Evolutionary conservation across 1,140 invertebrate species (phyloP).

Genomic region (Orchesella cincta): DNA sequence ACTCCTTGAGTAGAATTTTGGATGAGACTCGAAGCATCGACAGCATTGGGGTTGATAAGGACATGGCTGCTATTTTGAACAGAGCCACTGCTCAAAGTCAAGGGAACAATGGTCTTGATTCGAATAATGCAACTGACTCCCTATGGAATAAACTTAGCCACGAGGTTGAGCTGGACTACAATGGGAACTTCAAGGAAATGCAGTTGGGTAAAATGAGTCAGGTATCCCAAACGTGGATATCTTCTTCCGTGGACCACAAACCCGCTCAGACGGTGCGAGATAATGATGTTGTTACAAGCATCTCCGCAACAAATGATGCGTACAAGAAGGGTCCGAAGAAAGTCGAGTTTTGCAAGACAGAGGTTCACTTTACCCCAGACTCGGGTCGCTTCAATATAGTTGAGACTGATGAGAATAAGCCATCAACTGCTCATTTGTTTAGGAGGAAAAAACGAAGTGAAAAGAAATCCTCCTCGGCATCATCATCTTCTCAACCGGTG

Average conservation of each 20-base stretch:
- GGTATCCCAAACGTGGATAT: conserved; percentile 50
- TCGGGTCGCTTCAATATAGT: conserved; percentile 80
- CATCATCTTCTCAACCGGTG: background rate
- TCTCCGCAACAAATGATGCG: conserved; percentile 43
- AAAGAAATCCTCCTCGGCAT: background rate
- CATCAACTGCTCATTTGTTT: conserved; percentile 72
- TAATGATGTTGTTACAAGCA: conserved; percentile 46
- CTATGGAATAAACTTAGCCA: background rate
- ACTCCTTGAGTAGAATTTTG: conserved; percentile 36
- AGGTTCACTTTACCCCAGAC: conserved; percentile 81
- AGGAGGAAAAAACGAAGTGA: conserved; percentile 57
- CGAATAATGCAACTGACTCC: background rate
- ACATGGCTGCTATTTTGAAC: too few relatives aligned
- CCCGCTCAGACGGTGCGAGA: conserved; percentile 43
- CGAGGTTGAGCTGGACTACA: conserved; percentile 1
- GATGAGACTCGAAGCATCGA: conserved; percentile 26
- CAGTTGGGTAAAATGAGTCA: conserved; percentile 8
- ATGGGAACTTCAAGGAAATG: conserved; percentile 1
- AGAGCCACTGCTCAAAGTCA: background rate
- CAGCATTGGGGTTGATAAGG: background rate
- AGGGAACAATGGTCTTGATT: too few relatives aligned
- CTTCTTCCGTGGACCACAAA: conserved; percentile 44
- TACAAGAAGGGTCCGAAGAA: conserved; percentile 61
- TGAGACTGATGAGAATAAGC: conserved; percentile 81
- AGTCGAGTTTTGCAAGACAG: conserved; percentile 82